Percentiles rank a stretch among this genome's conserved stretches.
These are phyloP conservation scores for Augochlora pura DNA, from an alignment of 1,140 invertebrate species.

Conservation along the genomic window DNA sequence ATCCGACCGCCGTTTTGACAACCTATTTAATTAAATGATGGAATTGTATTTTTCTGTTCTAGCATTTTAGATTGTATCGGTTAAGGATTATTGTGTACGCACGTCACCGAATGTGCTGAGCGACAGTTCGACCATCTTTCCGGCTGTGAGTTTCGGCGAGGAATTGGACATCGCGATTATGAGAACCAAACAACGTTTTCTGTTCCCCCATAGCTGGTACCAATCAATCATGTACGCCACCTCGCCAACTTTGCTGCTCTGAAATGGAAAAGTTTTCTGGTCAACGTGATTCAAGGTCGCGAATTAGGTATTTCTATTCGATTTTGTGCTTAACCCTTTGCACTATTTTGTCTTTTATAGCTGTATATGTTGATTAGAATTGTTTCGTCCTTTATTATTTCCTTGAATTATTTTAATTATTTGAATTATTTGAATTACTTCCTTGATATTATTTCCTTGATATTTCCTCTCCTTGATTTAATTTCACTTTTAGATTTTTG, in stretches of 20 bases:
- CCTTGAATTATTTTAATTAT: too few species aligned
- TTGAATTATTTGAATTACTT: too few species aligned
- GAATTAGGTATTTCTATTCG: too few species aligned
- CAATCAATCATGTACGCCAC: conserved; percentile 62
- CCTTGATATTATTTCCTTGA: too few species aligned
- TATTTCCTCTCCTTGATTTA: too few species aligned
- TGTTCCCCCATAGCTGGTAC: conserved; percentile 52
- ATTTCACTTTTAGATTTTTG: too few species aligned
- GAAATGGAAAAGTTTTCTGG: conserved; percentile 33
- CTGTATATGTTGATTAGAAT: too few species aligned
- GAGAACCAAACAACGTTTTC: conserved; percentile 50
- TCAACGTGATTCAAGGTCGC: not conserved
- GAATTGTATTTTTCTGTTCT: too few species aligned
- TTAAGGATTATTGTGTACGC: conserved; percentile 13
- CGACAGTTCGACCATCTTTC: conserved; percentile 60
- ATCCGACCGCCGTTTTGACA: conserved; percentile 47
- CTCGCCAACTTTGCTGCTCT: conserved; percentile 56
- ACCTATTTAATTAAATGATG: conserved; percentile 25
- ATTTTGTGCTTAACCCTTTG: too few species aligned
- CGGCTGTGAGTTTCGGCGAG: conserved; percentile 57
- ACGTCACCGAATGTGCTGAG: conserved; percentile 62
- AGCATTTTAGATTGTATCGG: too few species aligned
- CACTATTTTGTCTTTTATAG: too few species aligned
- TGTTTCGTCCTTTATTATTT: too few species aligned
- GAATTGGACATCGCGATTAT: conserved; percentile 64